These are phyloP conservation scores for Megaleporinus macrocephalus DNA, from an alignment of 2,113 vertebrate genomes.

Conservation along the genomic window DNA sequence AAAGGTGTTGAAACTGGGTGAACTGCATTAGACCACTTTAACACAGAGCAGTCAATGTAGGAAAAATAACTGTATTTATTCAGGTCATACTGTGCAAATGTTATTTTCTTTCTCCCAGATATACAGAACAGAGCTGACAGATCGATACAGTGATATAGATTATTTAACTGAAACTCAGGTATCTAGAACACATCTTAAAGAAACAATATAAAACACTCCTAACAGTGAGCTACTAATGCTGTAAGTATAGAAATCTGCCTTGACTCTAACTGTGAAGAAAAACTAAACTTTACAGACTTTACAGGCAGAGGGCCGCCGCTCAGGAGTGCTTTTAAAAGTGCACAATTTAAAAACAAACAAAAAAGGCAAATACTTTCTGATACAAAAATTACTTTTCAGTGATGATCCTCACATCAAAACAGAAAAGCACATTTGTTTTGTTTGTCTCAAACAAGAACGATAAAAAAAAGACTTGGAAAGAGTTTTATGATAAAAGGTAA, in stretches of 20 bases:
- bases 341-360: conserved; percentile 87
- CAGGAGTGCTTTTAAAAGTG: conserved; percentile 88
- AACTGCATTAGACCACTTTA: too few relatives aligned
- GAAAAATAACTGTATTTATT: conserved; percentile 61
- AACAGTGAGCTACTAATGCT: not conserved
- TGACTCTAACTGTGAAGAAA: not conserved
- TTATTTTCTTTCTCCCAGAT: conserved; percentile 33
- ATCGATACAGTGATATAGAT: conserved; percentile 44
- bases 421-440: conserved; percentile 20
- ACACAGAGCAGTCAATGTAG: not conserved
- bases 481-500: too few relatives aligned
- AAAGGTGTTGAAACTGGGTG: too few relatives aligned
- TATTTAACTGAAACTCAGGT: too few relatives aligned
- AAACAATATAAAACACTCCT: not conserved
- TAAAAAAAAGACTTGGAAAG: too few relatives aligned
- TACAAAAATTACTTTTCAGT: conserved; percentile 98
- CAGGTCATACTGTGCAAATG: conserved; percentile 73
- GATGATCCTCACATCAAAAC: conserved; percentile 84
- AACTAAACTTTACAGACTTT: not conserved
- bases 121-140: conserved; percentile 58
- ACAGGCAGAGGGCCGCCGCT: conserved; percentile 61
- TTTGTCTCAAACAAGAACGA: too few relatives aligned
- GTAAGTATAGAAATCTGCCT: not conserved
- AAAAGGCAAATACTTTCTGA: conserved; percentile 91
- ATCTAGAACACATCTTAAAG: too few relatives aligned